Evolutionary conservation across 2,113 vertebrate genomes (phyloP).

Genomic region (Daboia siamensis): DNA sequence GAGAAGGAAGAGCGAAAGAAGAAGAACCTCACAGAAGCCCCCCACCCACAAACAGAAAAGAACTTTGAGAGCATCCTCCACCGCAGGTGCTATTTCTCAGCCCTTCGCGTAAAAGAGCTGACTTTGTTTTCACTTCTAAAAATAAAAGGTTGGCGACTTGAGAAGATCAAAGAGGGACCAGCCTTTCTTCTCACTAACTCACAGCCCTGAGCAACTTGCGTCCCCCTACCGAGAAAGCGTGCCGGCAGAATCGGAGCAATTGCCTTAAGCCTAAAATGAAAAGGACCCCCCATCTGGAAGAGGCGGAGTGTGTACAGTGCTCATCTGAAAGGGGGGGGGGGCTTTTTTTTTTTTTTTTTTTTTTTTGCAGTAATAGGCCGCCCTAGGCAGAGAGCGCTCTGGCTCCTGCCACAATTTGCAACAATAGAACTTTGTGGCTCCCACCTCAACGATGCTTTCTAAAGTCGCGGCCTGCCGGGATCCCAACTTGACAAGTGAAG

Average conservation of each 20-base stretch:
- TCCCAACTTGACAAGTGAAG: slow-evolving; percentile 10
- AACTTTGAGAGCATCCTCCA: background rate
- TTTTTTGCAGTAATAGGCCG: slow-evolving; percentile 2
- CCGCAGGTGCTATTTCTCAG: slow-evolving; percentile 21
- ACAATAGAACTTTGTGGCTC: slow-evolving; percentile 16
- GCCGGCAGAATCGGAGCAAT: background rate
- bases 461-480: background rate
- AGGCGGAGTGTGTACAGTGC: background rate
- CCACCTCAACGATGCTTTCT: slow-evolving; percentile 4
- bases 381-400: background rate
- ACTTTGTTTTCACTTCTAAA: slow-evolving; percentile 30
- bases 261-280: slow-evolving; percentile 27
- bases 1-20: no score
- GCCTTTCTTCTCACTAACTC: background rate
- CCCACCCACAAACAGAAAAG: background rate
- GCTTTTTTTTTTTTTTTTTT: background rate
- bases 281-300: background rate
- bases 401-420: background rate
- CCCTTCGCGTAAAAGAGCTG: background rate
- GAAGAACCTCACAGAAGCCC: background rate
- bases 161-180: slow-evolving; percentile 18
- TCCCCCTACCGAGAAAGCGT: slow-evolving; percentile 6
- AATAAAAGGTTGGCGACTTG: slow-evolving; percentile 13
- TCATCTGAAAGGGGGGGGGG: background rate
- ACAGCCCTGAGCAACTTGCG: background rate